Evolutionary conservation across 2,888 invertebrate genomes (phyloP).

Genomic region (Agrochola lychnidis): DNA sequence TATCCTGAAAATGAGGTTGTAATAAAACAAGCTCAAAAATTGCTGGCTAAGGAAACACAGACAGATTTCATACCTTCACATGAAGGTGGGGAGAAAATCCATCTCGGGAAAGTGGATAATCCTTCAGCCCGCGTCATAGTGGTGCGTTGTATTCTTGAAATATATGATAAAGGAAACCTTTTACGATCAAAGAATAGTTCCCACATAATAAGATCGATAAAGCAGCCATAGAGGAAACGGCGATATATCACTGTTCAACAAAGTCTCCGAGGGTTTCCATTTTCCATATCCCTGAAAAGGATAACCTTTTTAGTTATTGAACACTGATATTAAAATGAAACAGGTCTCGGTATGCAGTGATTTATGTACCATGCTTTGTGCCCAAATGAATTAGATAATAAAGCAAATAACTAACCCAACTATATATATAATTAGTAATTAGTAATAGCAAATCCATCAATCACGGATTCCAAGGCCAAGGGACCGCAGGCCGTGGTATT

Average conservation of each 20-base stretch:
- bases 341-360: constrained; percentile 2
- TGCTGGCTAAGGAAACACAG: constrained; percentile 62
- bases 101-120: constrained; percentile 83
- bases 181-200: constrained; percentile 66
- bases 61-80: constrained; percentile 67
- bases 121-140: constrained; percentile 75
- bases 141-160: constrained; percentile 72
- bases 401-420: background rate
- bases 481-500: background rate
- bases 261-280: constrained; percentile 56
- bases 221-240: constrained; percentile 53
- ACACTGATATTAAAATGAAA: constrained; percentile 21
- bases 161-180: constrained; percentile 68
- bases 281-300: constrained; percentile 43
- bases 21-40: constrained; percentile 58
- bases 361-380: background rate
- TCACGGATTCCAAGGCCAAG: background rate
- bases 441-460: background rate
- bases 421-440: constrained; percentile 9
- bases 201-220: constrained; percentile 68
- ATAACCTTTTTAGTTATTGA: constrained; percentile 45
- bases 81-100: constrained; percentile 75
- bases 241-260: constrained; percentile 70
- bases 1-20: constrained; percentile 22
- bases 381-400: background rate